Conservation (phyloP, 1,140 invertebrate species). For the Micrasema longulum region DNA sequence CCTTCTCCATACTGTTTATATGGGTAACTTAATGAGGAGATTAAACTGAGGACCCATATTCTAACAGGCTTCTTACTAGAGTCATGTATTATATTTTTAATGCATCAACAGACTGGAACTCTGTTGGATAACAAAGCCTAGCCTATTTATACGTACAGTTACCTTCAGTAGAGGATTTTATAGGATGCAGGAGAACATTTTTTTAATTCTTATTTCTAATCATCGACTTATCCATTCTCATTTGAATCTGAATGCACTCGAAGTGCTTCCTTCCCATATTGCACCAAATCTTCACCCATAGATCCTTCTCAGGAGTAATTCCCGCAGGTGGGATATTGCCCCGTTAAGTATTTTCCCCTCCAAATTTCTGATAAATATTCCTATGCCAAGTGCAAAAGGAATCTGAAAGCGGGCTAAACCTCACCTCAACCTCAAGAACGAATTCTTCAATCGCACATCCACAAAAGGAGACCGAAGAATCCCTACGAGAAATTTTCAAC, state of each 20-base stretch:
- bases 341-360: conserved; percentile 52
- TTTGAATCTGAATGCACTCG: conserved; percentile 27
- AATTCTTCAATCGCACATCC: no score
- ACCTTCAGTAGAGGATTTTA: no score
- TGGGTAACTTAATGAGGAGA: no score
- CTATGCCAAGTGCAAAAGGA: conserved; percentile 48
- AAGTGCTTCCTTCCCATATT: neutral
- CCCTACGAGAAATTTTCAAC: neutral
- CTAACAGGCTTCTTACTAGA: no score
- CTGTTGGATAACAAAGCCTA: no score
- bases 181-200: neutral
- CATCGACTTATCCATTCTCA: neutral
- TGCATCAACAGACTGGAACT: no score
- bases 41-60: no score
- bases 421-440: neutral
- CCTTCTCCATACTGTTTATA: no score
- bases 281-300: neutral
- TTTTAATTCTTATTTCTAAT: neutral
- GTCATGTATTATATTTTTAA: no score
- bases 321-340: conserved; percentile 32
- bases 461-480: no score
- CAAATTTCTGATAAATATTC: conserved; percentile 53
- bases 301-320: conserved; percentile 35
- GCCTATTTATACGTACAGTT: no score
- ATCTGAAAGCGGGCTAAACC: conserved; percentile 49